A percentile compares a stretch with the other conserved stretches of the same genome.
Evolutionary conservation across 2,797 vertebrate species (phyloP).

Genomic region (Tarsius wallacei): DNA sequence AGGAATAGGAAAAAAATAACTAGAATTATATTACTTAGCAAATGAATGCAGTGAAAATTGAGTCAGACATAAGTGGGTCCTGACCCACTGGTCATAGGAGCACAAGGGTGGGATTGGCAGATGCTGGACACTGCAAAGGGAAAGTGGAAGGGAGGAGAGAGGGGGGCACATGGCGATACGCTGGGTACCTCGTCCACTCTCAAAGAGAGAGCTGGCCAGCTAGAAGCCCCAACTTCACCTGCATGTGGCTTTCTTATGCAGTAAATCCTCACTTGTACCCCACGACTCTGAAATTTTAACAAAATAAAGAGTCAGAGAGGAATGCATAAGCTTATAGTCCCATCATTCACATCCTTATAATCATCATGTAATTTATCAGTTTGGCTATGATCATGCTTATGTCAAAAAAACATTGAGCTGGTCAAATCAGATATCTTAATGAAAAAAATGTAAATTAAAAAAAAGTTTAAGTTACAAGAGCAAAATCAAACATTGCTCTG

Average conservation of each 20-base stretch:
- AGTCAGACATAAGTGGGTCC: too few relatives aligned
- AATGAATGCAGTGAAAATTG: background rate
- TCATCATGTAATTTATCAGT: background rate
- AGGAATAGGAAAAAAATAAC: background rate
- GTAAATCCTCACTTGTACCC: too few relatives aligned
- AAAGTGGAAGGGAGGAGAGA: too few relatives aligned
- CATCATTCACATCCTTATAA: background rate
- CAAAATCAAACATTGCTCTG: background rate
- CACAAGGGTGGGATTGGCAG: too few relatives aligned
- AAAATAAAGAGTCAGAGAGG: background rate
- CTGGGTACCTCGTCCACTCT: too few relatives aligned
- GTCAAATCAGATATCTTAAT: background rate
- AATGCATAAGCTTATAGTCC: background rate
- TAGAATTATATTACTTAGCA: constrained; percentile 14
- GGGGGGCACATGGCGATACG: too few relatives aligned
- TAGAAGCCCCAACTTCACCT: too few relatives aligned
- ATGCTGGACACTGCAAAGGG: too few relatives aligned
- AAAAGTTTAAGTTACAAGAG: background rate
- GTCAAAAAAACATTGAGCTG: constrained; percentile 12
- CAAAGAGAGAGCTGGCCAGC: too few relatives aligned
- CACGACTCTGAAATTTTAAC: background rate
- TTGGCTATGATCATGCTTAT: background rate
- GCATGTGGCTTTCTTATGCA: too few relatives aligned
- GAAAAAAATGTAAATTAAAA: background rate
- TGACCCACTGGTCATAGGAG: too few relatives aligned